These are phyloP conservation scores for Morus bassanus DNA, from an alignment of 2,797 vertebrate species.

Conservation along the genomic window DNA sequence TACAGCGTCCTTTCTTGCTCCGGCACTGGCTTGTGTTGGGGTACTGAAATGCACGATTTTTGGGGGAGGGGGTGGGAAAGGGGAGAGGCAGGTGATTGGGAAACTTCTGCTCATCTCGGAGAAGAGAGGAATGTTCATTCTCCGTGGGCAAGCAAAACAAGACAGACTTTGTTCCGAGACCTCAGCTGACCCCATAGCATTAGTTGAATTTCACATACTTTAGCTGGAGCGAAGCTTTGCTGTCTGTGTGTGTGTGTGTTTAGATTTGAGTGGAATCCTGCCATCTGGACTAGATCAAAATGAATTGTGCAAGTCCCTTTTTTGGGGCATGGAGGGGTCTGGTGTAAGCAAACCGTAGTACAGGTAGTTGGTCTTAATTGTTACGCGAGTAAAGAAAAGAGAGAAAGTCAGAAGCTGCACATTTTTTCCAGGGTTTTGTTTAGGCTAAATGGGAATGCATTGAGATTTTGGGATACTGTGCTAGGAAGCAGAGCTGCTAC, in stretches of 20 bases:
- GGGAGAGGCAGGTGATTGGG: neutral
- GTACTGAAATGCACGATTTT: neutral
- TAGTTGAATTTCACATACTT: conserved; percentile 17
- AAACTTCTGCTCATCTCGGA: neutral
- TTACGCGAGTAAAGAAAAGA: neutral
- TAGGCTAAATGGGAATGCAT: neutral
- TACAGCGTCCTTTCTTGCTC: neutral
- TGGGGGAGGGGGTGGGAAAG: neutral
- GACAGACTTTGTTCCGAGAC: conserved; percentile 38
- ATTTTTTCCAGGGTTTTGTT: neutral
- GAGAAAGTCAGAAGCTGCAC: neutral
- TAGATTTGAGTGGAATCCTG: neutral
- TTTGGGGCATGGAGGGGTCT: neutral
- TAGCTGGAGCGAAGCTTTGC: neutral
- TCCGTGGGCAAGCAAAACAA: neutral
- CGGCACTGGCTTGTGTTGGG: neutral
- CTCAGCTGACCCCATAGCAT: conserved; percentile 1
- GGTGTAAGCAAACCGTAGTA: neutral
- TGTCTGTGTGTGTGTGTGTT: neutral
- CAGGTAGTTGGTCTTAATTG: neutral
- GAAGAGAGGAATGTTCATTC: neutral
- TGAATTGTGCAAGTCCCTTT: neutral
- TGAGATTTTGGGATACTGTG: neutral
- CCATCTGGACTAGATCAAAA: neutral
- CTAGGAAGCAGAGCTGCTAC: neutral